Conservation (phyloP, 2,888 invertebrate genomes). For the Tetanocera ferruginea region DNA sequence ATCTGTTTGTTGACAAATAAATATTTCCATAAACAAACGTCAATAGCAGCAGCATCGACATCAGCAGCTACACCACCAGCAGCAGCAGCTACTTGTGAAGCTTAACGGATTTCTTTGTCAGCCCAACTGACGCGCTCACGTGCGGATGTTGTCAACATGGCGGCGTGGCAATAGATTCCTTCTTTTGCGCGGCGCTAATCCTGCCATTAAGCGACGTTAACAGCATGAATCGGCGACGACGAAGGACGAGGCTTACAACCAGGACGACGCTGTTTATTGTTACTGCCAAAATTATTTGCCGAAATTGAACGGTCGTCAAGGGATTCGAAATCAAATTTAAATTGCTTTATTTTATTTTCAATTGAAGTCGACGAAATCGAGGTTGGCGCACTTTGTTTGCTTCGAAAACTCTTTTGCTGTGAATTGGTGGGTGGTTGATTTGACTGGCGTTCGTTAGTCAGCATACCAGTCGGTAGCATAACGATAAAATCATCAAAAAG, state of each 20-base stretch:
- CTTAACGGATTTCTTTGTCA: conserved; percentile 30
- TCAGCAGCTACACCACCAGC: background rate
- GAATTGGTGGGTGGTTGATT: background rate
- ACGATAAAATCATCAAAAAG: too few species aligned
- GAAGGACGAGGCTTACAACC: background rate
- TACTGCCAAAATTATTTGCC: conserved; percentile 14
- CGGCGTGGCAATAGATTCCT: background rate
- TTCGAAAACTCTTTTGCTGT: too few species aligned
- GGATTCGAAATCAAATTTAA: conserved; percentile 34
- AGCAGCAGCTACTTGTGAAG: conserved; percentile 13
- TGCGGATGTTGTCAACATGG: conserved; percentile 17
- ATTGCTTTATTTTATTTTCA: conserved; percentile 9
- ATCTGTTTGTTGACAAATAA: conserved; percentile 26
- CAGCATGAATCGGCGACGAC: background rate
- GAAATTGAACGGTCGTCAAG: conserved; percentile 29
- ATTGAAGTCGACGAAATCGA: conserved; percentile 2
- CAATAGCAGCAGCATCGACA: conserved; percentile 3
- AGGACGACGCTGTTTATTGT: conserved; percentile 9
- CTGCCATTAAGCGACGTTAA: background rate
- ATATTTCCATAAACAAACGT: conserved; percentile 32
- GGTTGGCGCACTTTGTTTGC: too few species aligned
- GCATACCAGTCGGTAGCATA: background rate
- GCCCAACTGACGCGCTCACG: background rate
- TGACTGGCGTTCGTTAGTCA: background rate
- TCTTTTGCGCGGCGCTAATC: conserved; percentile 10